Conservation (phyloP, 2,888 invertebrate species). For the Perizoma flavofasciatum region DNA sequence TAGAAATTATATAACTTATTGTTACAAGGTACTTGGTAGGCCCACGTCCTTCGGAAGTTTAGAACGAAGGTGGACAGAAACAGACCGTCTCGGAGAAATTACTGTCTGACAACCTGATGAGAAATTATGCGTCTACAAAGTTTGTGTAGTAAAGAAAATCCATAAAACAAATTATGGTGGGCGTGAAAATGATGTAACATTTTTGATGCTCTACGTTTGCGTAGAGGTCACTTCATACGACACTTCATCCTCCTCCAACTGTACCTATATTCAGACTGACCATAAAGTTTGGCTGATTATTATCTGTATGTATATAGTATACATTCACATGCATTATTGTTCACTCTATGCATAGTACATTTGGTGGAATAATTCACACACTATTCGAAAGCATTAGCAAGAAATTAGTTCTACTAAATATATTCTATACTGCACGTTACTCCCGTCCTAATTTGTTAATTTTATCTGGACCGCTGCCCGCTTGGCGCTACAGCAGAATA, state of each 20-base stretch:
- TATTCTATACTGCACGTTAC: conserved; percentile 20
- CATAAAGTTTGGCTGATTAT: neutral
- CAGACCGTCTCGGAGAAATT: conserved; percentile 12
- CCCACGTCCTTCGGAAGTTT: conserved; percentile 5
- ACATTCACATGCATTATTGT: conserved; percentile 3
- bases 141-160: conserved; percentile 11
- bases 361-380: conserved; percentile 25
- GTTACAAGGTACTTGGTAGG: neutral
- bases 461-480: conserved; percentile 29
- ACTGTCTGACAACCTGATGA: conserved; percentile 25
- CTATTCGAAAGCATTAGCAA: conserved; percentile 31
- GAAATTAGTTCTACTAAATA: conserved; percentile 28
- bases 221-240: conserved; percentile 4
- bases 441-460: conserved; percentile 33
- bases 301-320: too few species aligned
- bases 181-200: conserved; percentile 27
- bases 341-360: conserved; percentile 19
- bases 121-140: conserved; percentile 30
- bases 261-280: neutral
- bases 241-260: neutral
- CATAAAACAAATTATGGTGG: conserved; percentile 25
- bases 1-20: too few species aligned
- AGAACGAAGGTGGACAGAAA: conserved; percentile 18
- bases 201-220: conserved; percentile 18
- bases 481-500: conserved; percentile 25